phyloP scores from a whole-genome alignment of 2,797 vertebrate genomes.

The Pipistrellus pipistrellus region DNA sequence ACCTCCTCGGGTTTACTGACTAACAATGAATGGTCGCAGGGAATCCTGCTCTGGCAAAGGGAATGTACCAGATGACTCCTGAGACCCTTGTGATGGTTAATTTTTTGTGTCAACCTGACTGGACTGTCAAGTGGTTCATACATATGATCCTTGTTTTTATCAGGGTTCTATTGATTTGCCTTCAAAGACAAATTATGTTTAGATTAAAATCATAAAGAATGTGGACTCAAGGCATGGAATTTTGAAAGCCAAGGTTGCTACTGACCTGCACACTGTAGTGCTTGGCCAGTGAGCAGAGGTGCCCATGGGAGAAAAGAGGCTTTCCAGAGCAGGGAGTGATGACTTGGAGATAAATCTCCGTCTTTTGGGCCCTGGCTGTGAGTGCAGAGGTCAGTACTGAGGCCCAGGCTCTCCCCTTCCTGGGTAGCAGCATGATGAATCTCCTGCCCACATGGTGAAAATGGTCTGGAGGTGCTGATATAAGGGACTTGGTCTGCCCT shows the following conservation, averaged over 20 bases:
- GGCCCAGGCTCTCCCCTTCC: accelerated
- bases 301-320: not conserved
- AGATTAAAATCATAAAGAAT: not conserved
- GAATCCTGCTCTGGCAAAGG: no score
- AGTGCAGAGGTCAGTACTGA: not conserved
- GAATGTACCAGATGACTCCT: no score
- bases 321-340: not conserved
- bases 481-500: not conserved
- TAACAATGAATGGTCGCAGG: no score
- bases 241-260: not conserved
- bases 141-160: not conserved
- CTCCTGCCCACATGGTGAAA: not conserved
- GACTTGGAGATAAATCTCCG: not conserved
- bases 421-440: not conserved
- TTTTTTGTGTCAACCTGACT: no score
- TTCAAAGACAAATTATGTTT: not conserved
- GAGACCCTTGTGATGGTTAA: no score
- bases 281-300: not conserved
- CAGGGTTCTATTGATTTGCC: not conserved
- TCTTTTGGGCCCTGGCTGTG: not conserved
- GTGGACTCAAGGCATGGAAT: not conserved
- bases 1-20: no score
- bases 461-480: not conserved
- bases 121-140: not conserved
- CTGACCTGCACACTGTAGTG: not conserved